These are phyloP conservation scores for Suillia variegata DNA, from an alignment of 2,888 invertebrate genomes.

Conservation along the genomic window DNA sequence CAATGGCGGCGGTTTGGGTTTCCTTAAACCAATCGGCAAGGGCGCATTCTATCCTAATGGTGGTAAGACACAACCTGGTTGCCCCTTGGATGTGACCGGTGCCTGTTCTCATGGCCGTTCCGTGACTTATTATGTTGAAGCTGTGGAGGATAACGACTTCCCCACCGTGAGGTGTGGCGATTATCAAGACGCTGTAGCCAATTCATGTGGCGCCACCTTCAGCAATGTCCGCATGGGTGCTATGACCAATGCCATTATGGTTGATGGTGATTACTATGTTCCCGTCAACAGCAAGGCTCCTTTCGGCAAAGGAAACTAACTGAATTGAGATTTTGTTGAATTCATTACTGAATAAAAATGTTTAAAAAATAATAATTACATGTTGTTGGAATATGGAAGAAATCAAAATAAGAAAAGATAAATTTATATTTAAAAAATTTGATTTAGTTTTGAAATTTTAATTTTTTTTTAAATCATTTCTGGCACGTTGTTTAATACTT, in stretches of 20 bases:
- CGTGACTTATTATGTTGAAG: slow-evolving; percentile 61
- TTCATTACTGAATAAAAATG: background rate
- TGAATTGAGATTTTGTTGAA: background rate
- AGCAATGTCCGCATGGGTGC: slow-evolving; percentile 46
- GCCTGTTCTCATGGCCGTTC: slow-evolving; percentile 62
- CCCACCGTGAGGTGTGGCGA: slow-evolving; percentile 41
- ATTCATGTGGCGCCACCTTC: slow-evolving; percentile 41
- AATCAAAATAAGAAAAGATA: no score
- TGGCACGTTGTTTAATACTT: no score
- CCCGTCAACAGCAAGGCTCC: slow-evolving; percentile 46
- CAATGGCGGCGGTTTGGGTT: slow-evolving; percentile 50
- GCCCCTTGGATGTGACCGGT: slow-evolving; percentile 57
- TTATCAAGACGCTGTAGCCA: slow-evolving; percentile 40
- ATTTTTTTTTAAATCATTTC: no score
- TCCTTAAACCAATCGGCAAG: slow-evolving; percentile 54
- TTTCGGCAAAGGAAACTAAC: slow-evolving; percentile 40
- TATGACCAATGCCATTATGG: slow-evolving; percentile 33
- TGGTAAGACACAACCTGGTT: slow-evolving; percentile 64
- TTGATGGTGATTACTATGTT: slow-evolving; percentile 53
- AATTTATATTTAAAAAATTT: no score
- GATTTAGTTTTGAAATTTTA: no score
- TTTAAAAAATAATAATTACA: background rate
- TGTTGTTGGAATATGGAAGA: no score
- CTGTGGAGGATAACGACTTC: slow-evolving; percentile 52
- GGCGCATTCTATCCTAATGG: slow-evolving; percentile 65